Evolutionary conservation across 2,888 invertebrate genomes (phyloP).

Genomic region (Danaus chrysippus): DNA sequence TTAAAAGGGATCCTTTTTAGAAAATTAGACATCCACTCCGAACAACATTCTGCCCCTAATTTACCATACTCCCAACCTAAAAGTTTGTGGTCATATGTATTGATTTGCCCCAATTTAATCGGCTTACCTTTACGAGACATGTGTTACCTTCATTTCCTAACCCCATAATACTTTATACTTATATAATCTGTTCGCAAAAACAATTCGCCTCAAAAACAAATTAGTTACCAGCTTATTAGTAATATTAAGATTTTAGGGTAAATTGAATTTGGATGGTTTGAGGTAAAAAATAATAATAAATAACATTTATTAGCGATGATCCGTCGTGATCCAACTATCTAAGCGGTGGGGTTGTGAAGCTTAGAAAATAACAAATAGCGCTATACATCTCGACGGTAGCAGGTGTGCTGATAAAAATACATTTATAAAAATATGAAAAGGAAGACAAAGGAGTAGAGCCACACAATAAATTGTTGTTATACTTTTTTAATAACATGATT

Average conservation of each 20-base stretch:
- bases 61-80: conserved; percentile 13
- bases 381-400: conserved; percentile 48
- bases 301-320: conserved; percentile 9
- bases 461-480: too few relatives aligned
- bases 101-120: conserved; percentile 14
- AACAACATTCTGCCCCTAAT: background rate
- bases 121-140: conserved; percentile 10
- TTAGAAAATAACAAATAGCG: conserved; percentile 60
- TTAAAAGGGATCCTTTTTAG: conserved; percentile 3
- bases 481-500: too few relatives aligned
- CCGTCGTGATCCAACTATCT: conserved; percentile 24
- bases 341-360: conserved; percentile 32
- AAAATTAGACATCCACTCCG: conserved; percentile 6
- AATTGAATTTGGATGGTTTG: background rate
- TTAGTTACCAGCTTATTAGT: too few relatives aligned
- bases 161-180: background rate
- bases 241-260: too few relatives aligned
- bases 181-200: conserved; percentile 2
- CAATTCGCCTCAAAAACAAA: too few relatives aligned
- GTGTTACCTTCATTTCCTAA: background rate
- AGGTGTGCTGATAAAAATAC: conserved; percentile 33
- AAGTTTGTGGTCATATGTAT: conserved; percentile 16
- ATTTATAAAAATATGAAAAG: conserved; percentile 18
- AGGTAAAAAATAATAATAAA: background rate
- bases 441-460: conserved; percentile 4